Evolutionary conservation across 2,888 invertebrate species (phyloP).

Genomic region (Cordylochernes scorpioides): DNA sequence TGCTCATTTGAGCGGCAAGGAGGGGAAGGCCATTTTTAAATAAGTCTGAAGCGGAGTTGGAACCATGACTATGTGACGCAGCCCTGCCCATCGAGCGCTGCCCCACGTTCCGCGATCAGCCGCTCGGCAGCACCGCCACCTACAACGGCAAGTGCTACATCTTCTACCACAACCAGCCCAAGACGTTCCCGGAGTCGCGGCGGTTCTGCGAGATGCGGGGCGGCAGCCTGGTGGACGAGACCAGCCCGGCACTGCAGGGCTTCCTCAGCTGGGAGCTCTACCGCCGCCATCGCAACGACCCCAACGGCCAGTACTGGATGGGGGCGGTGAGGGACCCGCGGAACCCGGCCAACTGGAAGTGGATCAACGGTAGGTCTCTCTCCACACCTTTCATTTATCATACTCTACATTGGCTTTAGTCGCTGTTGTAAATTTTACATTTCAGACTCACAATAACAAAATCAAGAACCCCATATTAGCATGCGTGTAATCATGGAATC

Average conservation of each 20-base stretch:
- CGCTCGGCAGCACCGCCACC: constrained; percentile 67
- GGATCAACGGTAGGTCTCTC: constrained; percentile 39
- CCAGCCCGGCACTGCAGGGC: constrained; percentile 72
- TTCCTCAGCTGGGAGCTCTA: constrained; percentile 84
- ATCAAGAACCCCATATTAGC: too few relatives aligned
- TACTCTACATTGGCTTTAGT: too few relatives aligned
- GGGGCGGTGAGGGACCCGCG: constrained; percentile 59
- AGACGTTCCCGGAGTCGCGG: constrained; percentile 48
- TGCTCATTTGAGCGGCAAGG: too few relatives aligned
- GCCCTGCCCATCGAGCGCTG: constrained; percentile 44
- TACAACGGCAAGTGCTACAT: constrained; percentile 86
- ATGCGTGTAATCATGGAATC: too few relatives aligned
- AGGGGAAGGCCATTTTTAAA: too few relatives aligned
- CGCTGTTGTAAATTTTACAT: too few relatives aligned
- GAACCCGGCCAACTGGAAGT: constrained; percentile 54
- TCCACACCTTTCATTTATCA: too few relatives aligned
- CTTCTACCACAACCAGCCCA: constrained; percentile 62
- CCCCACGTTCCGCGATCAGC: constrained; percentile 71
- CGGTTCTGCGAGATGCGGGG: constrained; percentile 51
- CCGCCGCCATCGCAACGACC: constrained; percentile 64
- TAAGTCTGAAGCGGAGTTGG: not conserved
- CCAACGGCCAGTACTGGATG: constrained; percentile 80
- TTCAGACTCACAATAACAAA: too few relatives aligned
- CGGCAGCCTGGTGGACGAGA: constrained; percentile 63
- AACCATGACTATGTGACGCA: constrained; percentile 1